Base-by-base conservation (phyloP, 92 coral and sea anemone species). In the Galaxea fascicularis region DNA sequence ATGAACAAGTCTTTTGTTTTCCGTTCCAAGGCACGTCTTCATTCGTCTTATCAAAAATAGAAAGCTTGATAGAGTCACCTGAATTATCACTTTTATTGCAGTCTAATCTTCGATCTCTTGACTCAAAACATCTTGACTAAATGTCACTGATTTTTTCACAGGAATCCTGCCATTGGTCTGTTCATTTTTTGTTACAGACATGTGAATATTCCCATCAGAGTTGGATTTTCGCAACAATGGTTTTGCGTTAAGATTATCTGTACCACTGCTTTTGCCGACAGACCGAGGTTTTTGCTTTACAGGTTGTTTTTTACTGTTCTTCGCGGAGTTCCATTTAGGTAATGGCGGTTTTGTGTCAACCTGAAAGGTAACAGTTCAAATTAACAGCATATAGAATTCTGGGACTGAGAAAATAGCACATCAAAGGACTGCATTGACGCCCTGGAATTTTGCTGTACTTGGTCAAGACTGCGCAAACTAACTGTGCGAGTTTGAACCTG, bases 331-430 rank as follows among this genome's bases (percentile, higher is more conserved):
- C 47, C 92, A 83, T 25, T 82, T 78, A 39, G 98, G 98, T 57
- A 94, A 87, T 22, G 98, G 98, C 41, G 94, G 98, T 80, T 92
- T 94, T 31, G 93, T 87, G 56, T 65, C 75, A 25, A 89, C 89
- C 98, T 94, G 67, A 49, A 12, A 83, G 59, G 46, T 0, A n/a
- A 67, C 5, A 8, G 22, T 14, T 15, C 4, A 35, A 20, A 70
- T 9, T 17, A 39, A 11, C 13, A 60, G 3, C 18, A 57, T 16
- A 15, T 24, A 21, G 6, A 35, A 35, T n/a, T n/a, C 41, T 6
- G 2, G 41, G 41, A 2, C 41, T 35, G 41, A 35, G 6, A 35
- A 35, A 35, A 2, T 2, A 35, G 6, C 41, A 35, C 6, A 6
- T 6, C 41, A 35, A 35, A 2, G 3, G 41, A 35, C 6, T 35